Base-by-base conservation (phyloP, 2,888 invertebrate genomes). In the Philereme vetulata region DNA sequence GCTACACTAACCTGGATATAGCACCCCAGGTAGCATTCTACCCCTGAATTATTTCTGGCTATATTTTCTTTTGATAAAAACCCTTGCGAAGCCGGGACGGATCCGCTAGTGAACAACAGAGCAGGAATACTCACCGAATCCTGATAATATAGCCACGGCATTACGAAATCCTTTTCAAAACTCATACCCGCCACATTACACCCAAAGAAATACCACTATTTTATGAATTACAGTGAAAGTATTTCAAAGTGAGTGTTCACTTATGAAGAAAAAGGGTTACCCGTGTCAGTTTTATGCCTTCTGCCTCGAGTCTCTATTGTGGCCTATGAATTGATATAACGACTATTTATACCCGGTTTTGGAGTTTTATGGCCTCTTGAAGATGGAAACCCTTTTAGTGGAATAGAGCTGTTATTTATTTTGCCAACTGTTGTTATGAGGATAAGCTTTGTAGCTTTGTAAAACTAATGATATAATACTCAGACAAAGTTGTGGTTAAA, bases 251-350 rank as follows among this genome's bases (percentile, higher is more conserved):
- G 38, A 38, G 82, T 83, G 85, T 81, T 80, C 78, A 77, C 81
- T 86, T 53, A 88, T 86, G 86, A 88, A 87, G 87, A 87, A 84
- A 85, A 88, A 88, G 87, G 88, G 87, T 84, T 78, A 85, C 85
- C 84, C 83, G 76, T 83, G 88, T 90, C 90, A 89, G 72, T 78
- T 74, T 76, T 75, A 77, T 75, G 77, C 72, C 67, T 67, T 70
- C 42, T 33, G 42, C 51, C 38, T 11, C 35, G 81, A 79, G 82
- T 88, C 88, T 87, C 85, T 85, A 85, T 88, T 83, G 78, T 75
- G 72, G 72, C 77, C 85, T 84, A 86, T 85, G 84, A 85, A 86
- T 86, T 85, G 82, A 81, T 82, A 81, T 81, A 72, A 74, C 70
- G 68, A 60, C 66, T 78, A 65, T 71, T 74, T 76, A 78, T 74